Base-by-base conservation (phyloP, 2,113 vertebrate species). In the Pseudopipra pipra region DNA sequence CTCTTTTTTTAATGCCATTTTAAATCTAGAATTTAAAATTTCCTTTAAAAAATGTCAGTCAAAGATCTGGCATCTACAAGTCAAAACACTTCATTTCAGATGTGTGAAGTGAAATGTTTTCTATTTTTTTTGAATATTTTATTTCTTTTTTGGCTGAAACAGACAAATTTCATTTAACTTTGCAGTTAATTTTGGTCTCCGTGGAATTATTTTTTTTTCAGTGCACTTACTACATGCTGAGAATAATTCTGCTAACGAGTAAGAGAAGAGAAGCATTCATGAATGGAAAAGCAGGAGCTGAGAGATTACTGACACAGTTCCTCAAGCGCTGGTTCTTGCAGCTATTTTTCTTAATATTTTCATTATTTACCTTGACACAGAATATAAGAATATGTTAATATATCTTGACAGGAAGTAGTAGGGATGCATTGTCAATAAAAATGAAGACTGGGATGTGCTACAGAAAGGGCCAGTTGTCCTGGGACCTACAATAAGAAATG, bases 61-160 rank as follows among this genome's bases (percentile, higher is more conserved):
- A 87, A 84, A 93, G 39, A 78, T 82, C 41, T 87, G 91, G 86
- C 89, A 95, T 76, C 85, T 91, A 89, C 77, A 92, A 91, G 94
- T 78, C 77, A 87, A 91, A 93, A 91, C 74, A 94, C 47, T 92
- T 92, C 67, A 62, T 52, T 91, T 85, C 52, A 78, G 35, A 92
- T 87, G 52, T 21, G 54, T 78, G 55, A 84, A 92, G 55, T 74
- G 41, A 81, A 87, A 55, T 49, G 27, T 82, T 93, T 78, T 63
- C 17, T 27, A 27, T 54, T 66, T 91, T 80, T 86, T 87, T 79
- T 65, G 0, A 83, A 49, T 52, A 86, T 55, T 63, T 82, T 31
- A 30, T 86, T 79, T 80, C 21, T 37, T 72, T 89, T 92, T 82
- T 68, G 28, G 56, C 30, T 92, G 70, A 87, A 87, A 84, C 24